Base-by-base conservation (phyloP, 2,888 invertebrate genomes). In the Nomada goodeniana region DNA sequence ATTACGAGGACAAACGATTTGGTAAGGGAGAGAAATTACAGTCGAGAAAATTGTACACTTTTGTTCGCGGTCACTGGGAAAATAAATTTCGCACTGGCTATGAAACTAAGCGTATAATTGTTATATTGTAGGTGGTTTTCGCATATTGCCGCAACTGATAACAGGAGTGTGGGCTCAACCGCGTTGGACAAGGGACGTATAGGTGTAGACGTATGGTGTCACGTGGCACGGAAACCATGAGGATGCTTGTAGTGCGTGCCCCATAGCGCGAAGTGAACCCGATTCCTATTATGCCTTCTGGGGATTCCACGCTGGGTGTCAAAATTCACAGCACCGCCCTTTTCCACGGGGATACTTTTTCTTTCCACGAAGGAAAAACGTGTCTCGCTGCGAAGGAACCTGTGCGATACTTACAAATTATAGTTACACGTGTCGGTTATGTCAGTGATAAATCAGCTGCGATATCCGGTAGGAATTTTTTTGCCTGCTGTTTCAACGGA, bases 201-300 rank as follows among this genome's bases (percentile, higher is more conserved):
- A 76, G 59, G 72, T 67, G 73, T 59, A 67, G 57, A 79, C 82
- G 72, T 85, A 84, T 71, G 83, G 88, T 88, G 83, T 88, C 88
- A 88, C 86, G 81, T 88, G 86, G 83, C 87, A 78, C 84, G 86
- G 86, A 88, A 88, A 84, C 85, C 85, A 85, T 88, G 85, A 82
- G 79, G 63, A 59, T 18, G 59, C n/a, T 36, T 36, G 67, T 52
- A 52, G 80, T 75, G 47, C 61, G 61, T 36, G 76, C 68, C 61
- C 63, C 79, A 71, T 74, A 42, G 36, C 11, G 59, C 44, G 59
- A 26, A 68, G 71, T 60, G 70, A 78, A 67, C 57, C 26, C 57
- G 42, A 55, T 77, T 85, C 80, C 85, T 71, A 76, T 79, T 80
- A 85, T 75, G 55, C 60, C 73, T 64, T 57, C 36, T 50, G 23